Base-by-base conservation (phyloP, 2,797 vertebrate genomes). In the Gila robusta region DNA sequence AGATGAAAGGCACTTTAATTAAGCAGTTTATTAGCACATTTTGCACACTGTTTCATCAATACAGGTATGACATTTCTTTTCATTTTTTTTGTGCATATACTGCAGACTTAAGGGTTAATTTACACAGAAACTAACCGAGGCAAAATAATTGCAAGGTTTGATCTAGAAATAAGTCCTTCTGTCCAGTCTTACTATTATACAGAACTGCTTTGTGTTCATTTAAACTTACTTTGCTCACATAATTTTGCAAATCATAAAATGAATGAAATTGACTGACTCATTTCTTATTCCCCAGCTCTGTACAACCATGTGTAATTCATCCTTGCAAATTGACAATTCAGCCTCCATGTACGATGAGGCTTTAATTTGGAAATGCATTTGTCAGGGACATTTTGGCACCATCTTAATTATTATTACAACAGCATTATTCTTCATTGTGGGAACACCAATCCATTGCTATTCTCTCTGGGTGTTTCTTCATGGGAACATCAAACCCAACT, bases 401-500 rank as follows among this genome's bases (percentile, higher is more conserved):
- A 1, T 37, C 19, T 17, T 71, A 21, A 2, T 37, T 9, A 4
- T 67, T 14, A 21, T 41, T 8, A 37, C 28, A 35, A 1, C 79
- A 66, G 2, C 28, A 17, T 37, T 59, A 5, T 80, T 26, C 44
- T 47, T 80, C 2, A 19, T 77, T 5, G 14, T 87, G 71, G 72
- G 49, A 41, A 41, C 37, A 0, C 78, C 66, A 2, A 41, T 41
- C 47, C 39, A 78, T 72, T 67, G 32, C 23, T 81, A 59, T 49
- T 44, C 44, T 9, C 59, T 85, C 16, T 82, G 67, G 83, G 2
- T 79, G 5, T 74, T 32, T 52, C 32, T 86, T 16, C 74, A 14
- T 11, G 44, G 6, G 12, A 82, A 72, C 47, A 66, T 82, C 49
- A 88, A 72, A 85, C 41, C 72, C 1, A 82, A 49, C 11, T 78